phyloP scores from a whole-genome alignment of 2,888 invertebrate species.

The Osedax fenrisi region DNA sequence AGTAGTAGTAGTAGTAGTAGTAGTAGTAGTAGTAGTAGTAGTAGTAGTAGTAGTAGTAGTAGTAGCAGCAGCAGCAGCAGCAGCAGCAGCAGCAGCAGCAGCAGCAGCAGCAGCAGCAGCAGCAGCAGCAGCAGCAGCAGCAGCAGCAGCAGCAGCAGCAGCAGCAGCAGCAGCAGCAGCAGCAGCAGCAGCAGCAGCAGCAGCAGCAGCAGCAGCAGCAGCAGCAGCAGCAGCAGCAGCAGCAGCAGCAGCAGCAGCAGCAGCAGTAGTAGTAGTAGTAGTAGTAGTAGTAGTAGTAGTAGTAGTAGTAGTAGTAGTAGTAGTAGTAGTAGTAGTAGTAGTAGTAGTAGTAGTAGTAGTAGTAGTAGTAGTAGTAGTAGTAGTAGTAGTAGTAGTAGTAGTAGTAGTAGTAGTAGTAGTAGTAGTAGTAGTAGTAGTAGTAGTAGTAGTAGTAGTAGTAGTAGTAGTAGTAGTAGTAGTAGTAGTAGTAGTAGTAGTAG shows the following conservation, averaged over 20 bases:
- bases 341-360: conserved; percentile 17
- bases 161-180: too few relatives aligned
- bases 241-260: conserved; percentile 8
- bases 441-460: conserved; percentile 10
- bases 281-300: conserved; percentile 13
- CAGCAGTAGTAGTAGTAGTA: conserved; percentile 16
- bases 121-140: too few relatives aligned
- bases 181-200: too few relatives aligned
- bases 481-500: too few relatives aligned
- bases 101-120: conserved; percentile 8
- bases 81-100: conserved; percentile 7
- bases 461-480: conserved; percentile 1
- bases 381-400: conserved; percentile 19
- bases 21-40: conserved; percentile 15
- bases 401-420: conserved; percentile 15
- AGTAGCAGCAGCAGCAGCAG: conserved; percentile 11
- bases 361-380: conserved; percentile 19
- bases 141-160: too few relatives aligned
- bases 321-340: conserved; percentile 15
- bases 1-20: conserved; percentile 19
- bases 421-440: conserved; percentile 19
- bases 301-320: conserved; percentile 13
- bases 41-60: conserved; percentile 15
- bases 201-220: too few relatives aligned
- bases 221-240: too few relatives aligned